These are phyloP conservation scores for Albula goreensis DNA, from an alignment of 2,113 vertebrate species.

Conservation along the genomic window DNA sequence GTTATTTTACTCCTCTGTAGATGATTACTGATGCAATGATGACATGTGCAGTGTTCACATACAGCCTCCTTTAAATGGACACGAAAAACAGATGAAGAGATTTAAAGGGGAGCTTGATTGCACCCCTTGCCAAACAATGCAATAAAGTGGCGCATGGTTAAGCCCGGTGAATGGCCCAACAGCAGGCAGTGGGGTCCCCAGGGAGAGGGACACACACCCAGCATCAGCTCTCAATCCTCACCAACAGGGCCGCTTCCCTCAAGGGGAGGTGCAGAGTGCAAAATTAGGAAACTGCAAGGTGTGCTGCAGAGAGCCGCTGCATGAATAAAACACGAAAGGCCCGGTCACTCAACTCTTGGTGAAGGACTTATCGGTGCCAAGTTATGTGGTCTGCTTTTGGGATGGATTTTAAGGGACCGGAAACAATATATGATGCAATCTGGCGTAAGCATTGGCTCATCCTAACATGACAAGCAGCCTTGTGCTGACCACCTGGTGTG, in stretches of 20 bases:
- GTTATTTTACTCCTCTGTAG: not conserved
- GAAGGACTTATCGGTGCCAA: constrained; percentile 40
- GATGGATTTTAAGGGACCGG: constrained; percentile 9
- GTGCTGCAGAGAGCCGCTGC: constrained; percentile 30
- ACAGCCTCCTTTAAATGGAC: not conserved
- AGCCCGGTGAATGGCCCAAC: constrained; percentile 79
- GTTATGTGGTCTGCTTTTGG: constrained; percentile 19
- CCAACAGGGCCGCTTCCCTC: constrained; percentile 31
- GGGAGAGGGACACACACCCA: constrained; percentile 58
- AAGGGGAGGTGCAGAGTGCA: constrained; percentile 32
- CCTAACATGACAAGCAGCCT: constrained; percentile 33
- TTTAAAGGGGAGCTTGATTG: constrained; percentile 60
- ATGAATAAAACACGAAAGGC: constrained; percentile 48
- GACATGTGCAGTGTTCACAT: no score
- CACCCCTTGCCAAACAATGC: constrained; percentile 73
- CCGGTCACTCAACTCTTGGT: constrained; percentile 26
- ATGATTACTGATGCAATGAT: not conserved
- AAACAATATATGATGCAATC: constrained; percentile 11
- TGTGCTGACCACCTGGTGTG: constrained; percentile 35
- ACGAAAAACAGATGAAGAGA: not conserved
- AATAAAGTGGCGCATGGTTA: constrained; percentile 76
- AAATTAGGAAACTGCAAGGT: constrained; percentile 44
- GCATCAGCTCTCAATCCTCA: constrained; percentile 4
- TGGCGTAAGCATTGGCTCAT: constrained; percentile 10
- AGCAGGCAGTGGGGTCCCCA: constrained; percentile 75